Conservation (phyloP, 2,888 invertebrate genomes). For the Drosophila anomelani region DNA sequence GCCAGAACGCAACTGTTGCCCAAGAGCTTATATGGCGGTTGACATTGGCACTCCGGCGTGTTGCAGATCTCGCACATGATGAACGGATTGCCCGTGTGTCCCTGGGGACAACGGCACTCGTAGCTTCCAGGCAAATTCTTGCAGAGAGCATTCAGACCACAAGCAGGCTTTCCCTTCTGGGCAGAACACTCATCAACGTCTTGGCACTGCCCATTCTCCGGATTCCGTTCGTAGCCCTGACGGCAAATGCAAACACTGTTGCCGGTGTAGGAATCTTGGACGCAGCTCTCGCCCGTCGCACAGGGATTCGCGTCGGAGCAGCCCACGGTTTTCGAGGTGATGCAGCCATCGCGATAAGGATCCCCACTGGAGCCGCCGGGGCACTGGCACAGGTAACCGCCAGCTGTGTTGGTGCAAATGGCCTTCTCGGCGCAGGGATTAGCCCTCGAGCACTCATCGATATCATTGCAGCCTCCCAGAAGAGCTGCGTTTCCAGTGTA, state of each 20-base stretch:
- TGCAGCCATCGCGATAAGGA: constrained; percentile 92
- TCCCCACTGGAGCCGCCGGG: constrained; percentile 93
- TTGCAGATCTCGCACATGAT: constrained; percentile 93
- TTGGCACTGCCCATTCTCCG: constrained; percentile 90
- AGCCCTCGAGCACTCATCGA: constrained; percentile 92
- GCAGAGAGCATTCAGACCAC: constrained; percentile 95
- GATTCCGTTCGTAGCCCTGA: constrained; percentile 93
- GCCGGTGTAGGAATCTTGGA: constrained; percentile 89
- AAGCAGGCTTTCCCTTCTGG: constrained; percentile 90
- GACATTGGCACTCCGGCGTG: constrained; percentile 93
- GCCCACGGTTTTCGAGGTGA: constrained; percentile 87
- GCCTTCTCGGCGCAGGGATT: constrained; percentile 94
- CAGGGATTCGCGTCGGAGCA: constrained; percentile 92
- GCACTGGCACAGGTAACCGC: constrained; percentile 94
- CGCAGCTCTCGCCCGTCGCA: constrained; percentile 93
- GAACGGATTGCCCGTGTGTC: constrained; percentile 96
- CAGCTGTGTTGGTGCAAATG: constrained; percentile 94
- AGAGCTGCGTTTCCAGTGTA: constrained; percentile 88
- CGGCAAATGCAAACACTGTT: constrained; percentile 95
- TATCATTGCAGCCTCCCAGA: constrained; percentile 91
- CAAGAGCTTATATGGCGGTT: constrained; percentile 93
- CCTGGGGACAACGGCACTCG: constrained; percentile 95
- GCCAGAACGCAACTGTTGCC: constrained; percentile 93
- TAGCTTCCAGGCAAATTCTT: constrained; percentile 97
- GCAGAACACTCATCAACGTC: constrained; percentile 95